These are phyloP conservation scores for Hemibagrus guttatus DNA, from an alignment of 2,797 vertebrate species.

Conservation along the genomic window DNA sequence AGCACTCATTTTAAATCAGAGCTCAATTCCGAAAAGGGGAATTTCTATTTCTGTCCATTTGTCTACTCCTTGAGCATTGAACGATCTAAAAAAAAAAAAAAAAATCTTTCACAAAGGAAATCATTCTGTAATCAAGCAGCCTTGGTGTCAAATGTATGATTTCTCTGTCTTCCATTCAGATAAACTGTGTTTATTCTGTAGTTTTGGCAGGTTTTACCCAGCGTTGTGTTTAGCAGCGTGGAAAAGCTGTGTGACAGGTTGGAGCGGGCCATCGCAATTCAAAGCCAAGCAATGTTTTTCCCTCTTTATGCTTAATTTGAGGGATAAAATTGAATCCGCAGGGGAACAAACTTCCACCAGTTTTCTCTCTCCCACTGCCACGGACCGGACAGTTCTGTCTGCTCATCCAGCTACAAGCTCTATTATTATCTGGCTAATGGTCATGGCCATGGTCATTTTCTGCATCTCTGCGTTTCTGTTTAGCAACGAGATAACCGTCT, in stretches of 20 bases:
- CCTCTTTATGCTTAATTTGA: slow-evolving; percentile 38
- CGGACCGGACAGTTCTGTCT: not conserved
- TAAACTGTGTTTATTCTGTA: not conserved
- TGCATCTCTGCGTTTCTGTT: slow-evolving; percentile 18
- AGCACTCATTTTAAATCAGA: not conserved
- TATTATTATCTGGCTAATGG: not conserved
- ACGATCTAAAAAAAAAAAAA: not conserved
- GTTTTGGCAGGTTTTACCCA: not conserved
- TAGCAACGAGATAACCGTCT: slow-evolving; percentile 23
- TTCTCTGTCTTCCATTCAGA: not conserved
- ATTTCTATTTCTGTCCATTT: not conserved
- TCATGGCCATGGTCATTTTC: slow-evolving; percentile 22
- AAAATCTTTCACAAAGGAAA: not conserved
- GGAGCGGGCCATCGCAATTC: slow-evolving; percentile 16
- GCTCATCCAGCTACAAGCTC: not conserved
- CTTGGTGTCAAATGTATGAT: not conserved
- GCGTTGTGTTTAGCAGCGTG: not conserved
- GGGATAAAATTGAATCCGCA: slow-evolving; percentile 24
- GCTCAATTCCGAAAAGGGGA: not conserved
- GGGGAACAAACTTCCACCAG: not conserved
- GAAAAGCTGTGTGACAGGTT: slow-evolving; percentile 21
- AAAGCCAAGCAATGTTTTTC: slow-evolving; percentile 33
- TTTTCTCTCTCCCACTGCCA: not conserved
- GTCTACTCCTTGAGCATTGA: not conserved
- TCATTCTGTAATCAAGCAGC: not conserved